phyloP scores from a whole-genome alignment of 2,797 vertebrate species.

The Mus minutoides region DNA sequence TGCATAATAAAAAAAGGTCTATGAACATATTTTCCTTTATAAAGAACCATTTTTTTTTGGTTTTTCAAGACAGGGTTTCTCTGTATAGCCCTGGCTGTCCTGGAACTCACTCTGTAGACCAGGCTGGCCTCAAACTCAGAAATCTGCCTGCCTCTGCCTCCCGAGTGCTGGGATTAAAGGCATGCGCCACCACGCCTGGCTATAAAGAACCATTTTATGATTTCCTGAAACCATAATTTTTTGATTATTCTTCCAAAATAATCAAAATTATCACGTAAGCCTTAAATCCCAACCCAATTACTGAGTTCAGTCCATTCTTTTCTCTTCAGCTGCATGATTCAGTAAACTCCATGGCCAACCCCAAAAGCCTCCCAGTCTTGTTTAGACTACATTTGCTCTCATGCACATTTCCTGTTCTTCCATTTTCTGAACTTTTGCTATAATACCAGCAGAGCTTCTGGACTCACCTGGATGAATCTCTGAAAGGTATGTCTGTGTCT shows the following conservation, averaged over 20 bases:
- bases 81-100: no score
- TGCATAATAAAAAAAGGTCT: neutral
- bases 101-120: no score
- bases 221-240: neutral
- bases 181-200: no score
- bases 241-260: neutral
- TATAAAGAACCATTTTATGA: no score
- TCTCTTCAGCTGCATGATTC: neutral
- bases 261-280: neutral
- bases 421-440: neutral
- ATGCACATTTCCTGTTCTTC: neutral
- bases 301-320: neutral
- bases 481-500: neutral
- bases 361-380: neutral
- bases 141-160: no score
- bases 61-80: no score
- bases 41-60: no score
- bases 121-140: no score
- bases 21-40: neutral
- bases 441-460: rapidly evolving
- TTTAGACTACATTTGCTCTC: neutral
- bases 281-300: neutral
- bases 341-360: neutral
- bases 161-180: no score
- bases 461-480: neutral